phyloP scores from a whole-genome alignment of 2,888 invertebrate species.

The Morpho deidamia region DNA sequence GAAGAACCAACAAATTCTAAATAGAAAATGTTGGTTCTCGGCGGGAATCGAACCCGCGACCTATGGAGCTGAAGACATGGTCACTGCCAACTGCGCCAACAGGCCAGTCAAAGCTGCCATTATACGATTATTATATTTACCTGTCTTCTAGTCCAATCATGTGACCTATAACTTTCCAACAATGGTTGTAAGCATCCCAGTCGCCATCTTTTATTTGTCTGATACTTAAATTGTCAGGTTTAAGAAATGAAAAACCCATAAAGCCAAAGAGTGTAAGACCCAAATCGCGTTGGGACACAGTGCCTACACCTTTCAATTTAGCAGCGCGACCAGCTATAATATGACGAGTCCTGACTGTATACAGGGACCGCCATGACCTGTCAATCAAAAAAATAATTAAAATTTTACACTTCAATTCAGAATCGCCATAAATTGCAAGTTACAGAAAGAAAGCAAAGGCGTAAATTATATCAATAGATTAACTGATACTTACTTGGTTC shows the following conservation, averaged over 20 bases:
- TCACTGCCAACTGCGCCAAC: too few relatives aligned
- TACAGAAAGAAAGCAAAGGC: too few relatives aligned
- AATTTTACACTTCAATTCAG: background rate
- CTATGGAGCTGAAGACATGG: too few relatives aligned
- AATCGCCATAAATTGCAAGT: too few relatives aligned
- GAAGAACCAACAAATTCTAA: too few relatives aligned
- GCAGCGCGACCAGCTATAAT: constrained; percentile 72
- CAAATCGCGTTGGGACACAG: constrained; percentile 87
- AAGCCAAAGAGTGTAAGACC: constrained; percentile 90
- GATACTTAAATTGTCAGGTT: constrained; percentile 80
- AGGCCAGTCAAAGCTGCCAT: too few relatives aligned
- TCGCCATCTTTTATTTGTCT: constrained; percentile 73
- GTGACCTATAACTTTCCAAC: constrained; percentile 88
- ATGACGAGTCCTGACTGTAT: constrained; percentile 80
- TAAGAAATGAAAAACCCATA: constrained; percentile 82
- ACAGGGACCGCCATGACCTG: constrained; percentile 81
- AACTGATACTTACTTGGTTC: constrained; percentile 58
- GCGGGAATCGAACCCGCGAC: too few relatives aligned
- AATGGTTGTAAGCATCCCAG: constrained; percentile 83
- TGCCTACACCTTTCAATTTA: constrained; percentile 47
- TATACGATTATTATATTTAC: constrained; percentile 38
- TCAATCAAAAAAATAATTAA: background rate
- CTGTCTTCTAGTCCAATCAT: constrained; percentile 87
- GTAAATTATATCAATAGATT: too few relatives aligned
- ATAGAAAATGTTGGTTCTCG: too few relatives aligned